Evolutionary conservation across 2,888 invertebrate species (phyloP).

Genomic region (Philhelius pedissequus): DNA sequence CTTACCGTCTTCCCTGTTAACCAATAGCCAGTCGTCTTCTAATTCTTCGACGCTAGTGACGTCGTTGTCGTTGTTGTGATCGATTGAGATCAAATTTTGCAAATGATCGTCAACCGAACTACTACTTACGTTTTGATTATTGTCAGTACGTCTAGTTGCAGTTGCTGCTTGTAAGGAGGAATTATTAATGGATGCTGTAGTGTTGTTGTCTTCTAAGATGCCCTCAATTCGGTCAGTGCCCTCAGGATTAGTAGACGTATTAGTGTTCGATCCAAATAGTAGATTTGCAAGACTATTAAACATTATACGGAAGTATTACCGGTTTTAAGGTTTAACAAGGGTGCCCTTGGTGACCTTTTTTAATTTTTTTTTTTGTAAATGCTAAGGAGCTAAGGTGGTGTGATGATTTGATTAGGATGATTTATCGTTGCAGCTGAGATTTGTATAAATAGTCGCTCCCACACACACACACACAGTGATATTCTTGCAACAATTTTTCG

Average conservation of each 20-base stretch:
- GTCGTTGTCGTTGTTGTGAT: slow-evolving; percentile 75
- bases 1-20: slow-evolving; percentile 78
- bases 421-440: slow-evolving; percentile 52
- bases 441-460: slow-evolving; percentile 31
- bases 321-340: slow-evolving; percentile 26
- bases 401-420: neutral
- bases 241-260: slow-evolving; percentile 72
- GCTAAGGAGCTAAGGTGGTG: neutral
- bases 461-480: slow-evolving; percentile 16
- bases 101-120: slow-evolving; percentile 43
- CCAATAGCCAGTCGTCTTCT: slow-evolving; percentile 81
- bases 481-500: slow-evolving; percentile 35
- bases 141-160: slow-evolving; percentile 51
- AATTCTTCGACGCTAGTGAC: slow-evolving; percentile 75
- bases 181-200: neutral
- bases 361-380: neutral
- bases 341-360: slow-evolving; percentile 1
- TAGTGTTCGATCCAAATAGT: slow-evolving; percentile 79
- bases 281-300: slow-evolving; percentile 83
- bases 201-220: slow-evolving; percentile 15
- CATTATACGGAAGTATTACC: slow-evolving; percentile 78
- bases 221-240: slow-evolving; percentile 45
- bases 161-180: slow-evolving; percentile 18
- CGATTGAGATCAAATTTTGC: slow-evolving; percentile 39
- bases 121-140: slow-evolving; percentile 59